These are phyloP conservation scores for Microctenopoma steveboyesi DNA, from an alignment of 2,797 vertebrate genomes.

Conservation along the genomic window DNA sequence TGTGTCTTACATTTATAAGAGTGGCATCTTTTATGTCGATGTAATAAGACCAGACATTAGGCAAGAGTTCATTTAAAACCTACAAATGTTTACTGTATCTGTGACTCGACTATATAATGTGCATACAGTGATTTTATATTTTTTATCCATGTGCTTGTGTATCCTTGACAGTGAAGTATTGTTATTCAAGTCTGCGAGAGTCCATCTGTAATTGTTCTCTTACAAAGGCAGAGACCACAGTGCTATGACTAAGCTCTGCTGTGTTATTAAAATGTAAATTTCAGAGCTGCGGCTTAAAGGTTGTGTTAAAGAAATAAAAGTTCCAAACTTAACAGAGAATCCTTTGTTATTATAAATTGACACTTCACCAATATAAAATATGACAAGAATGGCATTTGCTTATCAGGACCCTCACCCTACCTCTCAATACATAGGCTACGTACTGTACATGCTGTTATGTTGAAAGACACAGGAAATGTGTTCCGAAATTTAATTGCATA, in stretches of 20 bases:
- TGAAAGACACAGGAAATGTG: background rate
- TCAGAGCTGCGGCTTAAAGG: slow-evolving; percentile 17
- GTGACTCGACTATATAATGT: slow-evolving; percentile 13
- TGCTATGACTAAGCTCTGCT: slow-evolving; percentile 34
- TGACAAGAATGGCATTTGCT: background rate
- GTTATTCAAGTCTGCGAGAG: background rate
- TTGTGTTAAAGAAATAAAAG: background rate
- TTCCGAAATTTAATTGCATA: too few species aligned
- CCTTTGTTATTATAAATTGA: slow-evolving; percentile 4
- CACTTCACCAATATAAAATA: background rate
- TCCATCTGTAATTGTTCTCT: slow-evolving; percentile 32
- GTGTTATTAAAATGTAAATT: slow-evolving; percentile 61
- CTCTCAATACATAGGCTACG: background rate
- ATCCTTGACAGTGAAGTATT: background rate
- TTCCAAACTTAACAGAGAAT: background rate
- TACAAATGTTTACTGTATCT: slow-evolving; percentile 1
- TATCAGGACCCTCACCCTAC: background rate
- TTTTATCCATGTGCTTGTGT: slow-evolving; percentile 4
- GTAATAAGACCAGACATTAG: slow-evolving; percentile 43
- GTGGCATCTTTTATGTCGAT: slow-evolving; percentile 42
- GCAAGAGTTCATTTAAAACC: slow-evolving; percentile 22
- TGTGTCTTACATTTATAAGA: slow-evolving; percentile 8
- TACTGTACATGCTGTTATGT: background rate
- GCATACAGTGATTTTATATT: background rate
- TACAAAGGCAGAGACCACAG: slow-evolving; percentile 27